A percentile compares a stretch with the other conserved stretches of the same genome.
Evolutionary conservation across 2,888 invertebrate genomes (phyloP).

Genomic region (Hirtodrosophila duncani): DNA sequence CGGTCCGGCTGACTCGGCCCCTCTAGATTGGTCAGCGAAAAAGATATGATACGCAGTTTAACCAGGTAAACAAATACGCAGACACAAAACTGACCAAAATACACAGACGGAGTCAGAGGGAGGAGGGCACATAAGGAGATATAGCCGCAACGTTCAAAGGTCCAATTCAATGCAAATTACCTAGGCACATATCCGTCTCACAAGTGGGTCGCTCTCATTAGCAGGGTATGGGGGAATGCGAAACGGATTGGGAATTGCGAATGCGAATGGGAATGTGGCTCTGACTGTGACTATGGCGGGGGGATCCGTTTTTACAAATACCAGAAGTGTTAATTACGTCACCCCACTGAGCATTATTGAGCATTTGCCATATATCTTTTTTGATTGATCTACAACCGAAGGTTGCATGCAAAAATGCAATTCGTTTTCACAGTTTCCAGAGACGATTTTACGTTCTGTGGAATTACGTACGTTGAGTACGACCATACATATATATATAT

Average conservation of each 20-base stretch:
- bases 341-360: constrained; percentile 21
- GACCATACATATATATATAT: too few species aligned
- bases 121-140: not conserved
- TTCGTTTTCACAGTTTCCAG: constrained; percentile 48
- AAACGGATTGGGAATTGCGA: too few species aligned
- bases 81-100: constrained; percentile 10
- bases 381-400: constrained; percentile 69
- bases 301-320: constrained; percentile 24
- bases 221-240: constrained; percentile 1
- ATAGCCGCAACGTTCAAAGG: constrained; percentile 53
- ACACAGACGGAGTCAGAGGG: constrained; percentile 16
- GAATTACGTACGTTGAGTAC: constrained; percentile 8
- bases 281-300: constrained; percentile 2
- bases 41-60: constrained; percentile 47
- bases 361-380: constrained; percentile 24
- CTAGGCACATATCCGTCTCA: constrained; percentile 65
- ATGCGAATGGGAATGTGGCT: not conserved
- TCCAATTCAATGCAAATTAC: constrained; percentile 61
- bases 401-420: constrained; percentile 72
- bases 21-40: constrained; percentile 56
- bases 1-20: not conserved
- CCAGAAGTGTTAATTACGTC: constrained; percentile 54
- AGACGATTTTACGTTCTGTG: too few species aligned
- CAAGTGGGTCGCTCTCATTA: constrained; percentile 18
- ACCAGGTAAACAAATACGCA: constrained; percentile 15